These are phyloP conservation scores for Seira ritae DNA, from an alignment of 2,888 invertebrate genomes.

Conservation along the genomic window DNA sequence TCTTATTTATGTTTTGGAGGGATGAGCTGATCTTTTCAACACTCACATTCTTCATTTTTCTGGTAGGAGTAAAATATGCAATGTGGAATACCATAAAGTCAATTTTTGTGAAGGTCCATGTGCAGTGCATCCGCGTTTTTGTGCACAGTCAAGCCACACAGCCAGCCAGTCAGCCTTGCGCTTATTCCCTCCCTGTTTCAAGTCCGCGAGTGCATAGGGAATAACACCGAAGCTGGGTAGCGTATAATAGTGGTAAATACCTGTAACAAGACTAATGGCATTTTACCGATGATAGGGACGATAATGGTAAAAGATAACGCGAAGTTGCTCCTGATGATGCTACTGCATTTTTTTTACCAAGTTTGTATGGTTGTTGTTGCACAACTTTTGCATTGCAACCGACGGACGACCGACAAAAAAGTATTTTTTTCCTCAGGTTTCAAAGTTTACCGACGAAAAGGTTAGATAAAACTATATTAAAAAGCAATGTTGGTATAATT, in stretches of 20 bases:
- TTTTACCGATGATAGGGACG: conserved; percentile 35
- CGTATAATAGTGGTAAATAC: conserved; percentile 3
- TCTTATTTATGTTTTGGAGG: conserved; percentile 41
- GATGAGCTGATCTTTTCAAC: conserved; percentile 61
- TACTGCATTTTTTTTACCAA: conserved; percentile 20
- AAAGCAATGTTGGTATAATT: conserved; percentile 59
- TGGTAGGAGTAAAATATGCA: conserved; percentile 40
- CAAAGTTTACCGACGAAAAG: conserved; percentile 48
- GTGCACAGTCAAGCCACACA: neutral
- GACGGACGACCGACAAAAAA: conserved; percentile 24
- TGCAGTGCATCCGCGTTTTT: conserved; percentile 14
- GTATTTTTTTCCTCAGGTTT: conserved; percentile 49
- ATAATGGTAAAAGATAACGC: conserved; percentile 9
- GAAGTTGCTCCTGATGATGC: conserved; percentile 23
- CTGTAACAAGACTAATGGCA: conserved; percentile 27
- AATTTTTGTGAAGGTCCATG: conserved; percentile 5
- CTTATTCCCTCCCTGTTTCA: neutral
- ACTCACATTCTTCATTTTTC: conserved; percentile 37
- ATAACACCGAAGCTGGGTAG: neutral
- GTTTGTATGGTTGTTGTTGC: conserved; percentile 20
- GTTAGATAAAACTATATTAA: conserved; percentile 55
- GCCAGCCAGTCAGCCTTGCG: too few species aligned
- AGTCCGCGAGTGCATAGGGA: neutral
- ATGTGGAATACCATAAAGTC: conserved; percentile 40
- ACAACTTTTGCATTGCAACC: conserved; percentile 25